These are phyloP conservation scores for Aphidoletes aphidimyza DNA, from an alignment of 2,888 invertebrate genomes.

Conservation along the genomic window DNA sequence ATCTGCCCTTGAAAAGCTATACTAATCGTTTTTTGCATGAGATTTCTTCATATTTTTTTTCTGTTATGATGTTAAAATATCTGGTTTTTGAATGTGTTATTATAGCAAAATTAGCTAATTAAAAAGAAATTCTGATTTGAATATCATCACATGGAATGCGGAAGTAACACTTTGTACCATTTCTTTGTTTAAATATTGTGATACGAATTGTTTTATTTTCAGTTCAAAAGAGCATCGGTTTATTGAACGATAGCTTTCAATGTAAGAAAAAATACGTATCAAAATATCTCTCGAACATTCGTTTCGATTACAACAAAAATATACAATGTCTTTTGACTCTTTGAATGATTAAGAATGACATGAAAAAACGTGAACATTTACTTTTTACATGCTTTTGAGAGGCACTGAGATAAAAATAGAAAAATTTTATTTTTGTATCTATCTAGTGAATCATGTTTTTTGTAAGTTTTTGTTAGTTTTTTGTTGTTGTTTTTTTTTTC, in stretches of 20 bases:
- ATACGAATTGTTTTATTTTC: not conserved
- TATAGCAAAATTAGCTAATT: not conserved
- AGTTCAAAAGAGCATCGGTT: conserved; percentile 22
- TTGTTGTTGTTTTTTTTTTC: not conserved
- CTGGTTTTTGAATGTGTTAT: too few relatives aligned
- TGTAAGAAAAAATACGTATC: not conserved
- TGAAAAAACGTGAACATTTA: too few relatives aligned
- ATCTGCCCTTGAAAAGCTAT: conserved; percentile 52
- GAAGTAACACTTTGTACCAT: not conserved
- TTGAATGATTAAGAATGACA: too few relatives aligned
- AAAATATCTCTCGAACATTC: not conserved
- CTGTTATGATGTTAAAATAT: not conserved
- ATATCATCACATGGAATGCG: not conserved
- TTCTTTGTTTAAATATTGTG: not conserved
- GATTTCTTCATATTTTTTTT: not conserved
- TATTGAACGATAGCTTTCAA: not conserved
- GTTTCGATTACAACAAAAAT: too few relatives aligned
- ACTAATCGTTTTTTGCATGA: conserved; percentile 2
- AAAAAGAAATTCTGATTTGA: not conserved
- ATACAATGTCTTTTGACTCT: too few relatives aligned
- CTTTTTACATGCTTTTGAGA: too few relatives aligned
- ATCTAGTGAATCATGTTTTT: too few relatives aligned
- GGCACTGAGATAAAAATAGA: too few relatives aligned
- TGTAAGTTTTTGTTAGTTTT: too few relatives aligned
- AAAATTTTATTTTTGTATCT: too few relatives aligned